phyloP scores from a whole-genome alignment of 2,888 invertebrate genomes.

The Meganola albula region DNA sequence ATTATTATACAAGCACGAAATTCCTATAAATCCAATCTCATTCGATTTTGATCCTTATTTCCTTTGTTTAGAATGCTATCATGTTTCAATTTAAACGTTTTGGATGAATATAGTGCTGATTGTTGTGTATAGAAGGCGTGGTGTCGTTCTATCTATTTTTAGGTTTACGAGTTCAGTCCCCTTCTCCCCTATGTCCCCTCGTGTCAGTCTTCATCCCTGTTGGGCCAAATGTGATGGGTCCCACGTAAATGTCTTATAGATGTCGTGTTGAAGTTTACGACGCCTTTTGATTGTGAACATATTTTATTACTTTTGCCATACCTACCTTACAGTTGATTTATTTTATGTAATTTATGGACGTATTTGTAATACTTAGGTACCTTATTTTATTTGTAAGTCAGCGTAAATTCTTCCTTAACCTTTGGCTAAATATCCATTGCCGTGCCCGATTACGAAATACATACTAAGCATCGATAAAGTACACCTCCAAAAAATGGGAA shows the following conservation, averaged over 20 bases:
- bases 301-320: not conserved
- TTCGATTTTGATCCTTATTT: constrained; percentile 31
- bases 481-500: no score
- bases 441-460: no score
- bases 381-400: no score
- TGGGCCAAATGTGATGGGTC: constrained; percentile 30
- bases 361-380: no score
- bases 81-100: constrained; percentile 21
- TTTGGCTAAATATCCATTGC: no score
- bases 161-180: constrained; percentile 70
- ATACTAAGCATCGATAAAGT: no score
- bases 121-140: constrained; percentile 39
- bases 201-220: constrained; percentile 32
- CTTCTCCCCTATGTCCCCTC: constrained; percentile 40
- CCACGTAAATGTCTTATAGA: constrained; percentile 27
- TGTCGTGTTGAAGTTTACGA: constrained; percentile 20
- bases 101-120: constrained; percentile 22
- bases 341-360: no score
- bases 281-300: constrained; percentile 16
- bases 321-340: no score
- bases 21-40: constrained; percentile 16
- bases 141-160: constrained; percentile 64
- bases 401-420: no score
- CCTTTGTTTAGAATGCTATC: constrained; percentile 22
- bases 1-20: constrained; percentile 16